Percentiles rank a stretch among this genome's conserved stretches.
These are phyloP conservation scores for Loxodonta africana DNA, from an alignment of 2,113 vertebrate genomes.

Conservation along the genomic window DNA sequence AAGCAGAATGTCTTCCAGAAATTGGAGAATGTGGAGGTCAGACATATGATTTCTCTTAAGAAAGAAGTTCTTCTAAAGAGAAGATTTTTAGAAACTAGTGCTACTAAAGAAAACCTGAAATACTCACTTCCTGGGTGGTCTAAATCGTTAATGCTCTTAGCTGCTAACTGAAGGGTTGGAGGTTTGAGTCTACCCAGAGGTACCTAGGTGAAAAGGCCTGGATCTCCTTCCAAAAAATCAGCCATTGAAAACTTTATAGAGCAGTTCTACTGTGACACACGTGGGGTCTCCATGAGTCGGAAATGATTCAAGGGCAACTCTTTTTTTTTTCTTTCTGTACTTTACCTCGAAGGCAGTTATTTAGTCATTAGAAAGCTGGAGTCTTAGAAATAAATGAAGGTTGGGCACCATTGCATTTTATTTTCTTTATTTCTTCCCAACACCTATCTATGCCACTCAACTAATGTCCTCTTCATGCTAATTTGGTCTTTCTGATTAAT, in stretches of 20 bases:
- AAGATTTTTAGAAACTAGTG: slow-evolving; percentile 21
- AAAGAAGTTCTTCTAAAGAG: slow-evolving; percentile 36
- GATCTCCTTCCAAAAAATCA: not conserved
- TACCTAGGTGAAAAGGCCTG: not conserved
- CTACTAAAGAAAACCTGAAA: slow-evolving; percentile 34
- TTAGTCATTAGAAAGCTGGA: slow-evolving; percentile 60
- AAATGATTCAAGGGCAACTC: not conserved
- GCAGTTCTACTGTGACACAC: not conserved
- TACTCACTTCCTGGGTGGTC: not conserved
- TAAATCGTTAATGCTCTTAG: not conserved
- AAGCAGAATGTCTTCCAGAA: slow-evolving; percentile 1
- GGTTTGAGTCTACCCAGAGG: not conserved
- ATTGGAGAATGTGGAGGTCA: not conserved
- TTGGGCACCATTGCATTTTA: not conserved
- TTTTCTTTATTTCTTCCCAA: slow-evolving; percentile 26
- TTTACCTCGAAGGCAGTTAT: not conserved
- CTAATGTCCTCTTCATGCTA: not conserved
- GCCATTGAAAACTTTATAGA: not conserved
- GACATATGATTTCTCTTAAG: not conserved
- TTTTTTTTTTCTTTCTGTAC: not conserved
- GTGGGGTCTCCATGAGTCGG: not conserved
- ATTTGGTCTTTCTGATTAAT: slow-evolving; percentile 63
- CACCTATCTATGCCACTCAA: not conserved
- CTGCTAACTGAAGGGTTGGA: not conserved
- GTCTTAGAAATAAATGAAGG: slow-evolving; percentile 22